These are phyloP conservation scores for Pagrus major DNA, from an alignment of 2,113 vertebrate genomes.

Conservation along the genomic window DNA sequence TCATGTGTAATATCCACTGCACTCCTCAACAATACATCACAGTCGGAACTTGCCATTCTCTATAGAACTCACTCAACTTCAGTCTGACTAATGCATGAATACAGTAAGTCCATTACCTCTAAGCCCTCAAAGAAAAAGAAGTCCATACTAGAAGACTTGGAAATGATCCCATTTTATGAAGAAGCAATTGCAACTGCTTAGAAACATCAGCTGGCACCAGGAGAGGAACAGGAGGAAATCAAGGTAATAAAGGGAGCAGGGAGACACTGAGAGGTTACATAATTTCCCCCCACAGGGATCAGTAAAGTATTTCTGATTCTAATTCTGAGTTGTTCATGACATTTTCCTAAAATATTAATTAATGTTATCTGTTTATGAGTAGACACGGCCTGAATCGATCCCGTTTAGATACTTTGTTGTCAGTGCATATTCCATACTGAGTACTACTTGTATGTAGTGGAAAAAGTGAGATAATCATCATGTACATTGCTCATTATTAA, in stretches of 20 bases:
- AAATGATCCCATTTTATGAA: slow-evolving; percentile 7
- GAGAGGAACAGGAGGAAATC: background rate
- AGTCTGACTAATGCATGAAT: background rate
- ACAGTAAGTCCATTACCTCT: background rate
- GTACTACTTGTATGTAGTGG: background rate
- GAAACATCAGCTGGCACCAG: slow-evolving; percentile 5
- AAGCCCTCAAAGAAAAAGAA: background rate
- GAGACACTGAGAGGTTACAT: background rate
- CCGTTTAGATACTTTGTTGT: background rate
- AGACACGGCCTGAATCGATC: background rate
- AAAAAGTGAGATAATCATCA: background rate
- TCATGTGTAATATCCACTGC: background rate
- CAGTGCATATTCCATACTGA: background rate
- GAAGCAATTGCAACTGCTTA: background rate
- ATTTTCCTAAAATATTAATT: slow-evolving; percentile 1
- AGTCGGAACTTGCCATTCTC: background rate
- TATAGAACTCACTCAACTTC: background rate
- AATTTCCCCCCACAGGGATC: too few relatives aligned
- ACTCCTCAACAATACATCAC: background rate
- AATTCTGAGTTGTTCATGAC: too few relatives aligned
- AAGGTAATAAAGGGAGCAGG: background rate
- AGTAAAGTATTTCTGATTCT: too few relatives aligned
- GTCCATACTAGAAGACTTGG: background rate
- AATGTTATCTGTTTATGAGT: background rate
- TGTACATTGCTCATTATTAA: background rate